Percentiles rank a stretch among this genome's conserved stretches.
Evolutionary conservation across 1,140 invertebrate genomes (phyloP).

Genomic region (Nephila pilipes): DNA sequence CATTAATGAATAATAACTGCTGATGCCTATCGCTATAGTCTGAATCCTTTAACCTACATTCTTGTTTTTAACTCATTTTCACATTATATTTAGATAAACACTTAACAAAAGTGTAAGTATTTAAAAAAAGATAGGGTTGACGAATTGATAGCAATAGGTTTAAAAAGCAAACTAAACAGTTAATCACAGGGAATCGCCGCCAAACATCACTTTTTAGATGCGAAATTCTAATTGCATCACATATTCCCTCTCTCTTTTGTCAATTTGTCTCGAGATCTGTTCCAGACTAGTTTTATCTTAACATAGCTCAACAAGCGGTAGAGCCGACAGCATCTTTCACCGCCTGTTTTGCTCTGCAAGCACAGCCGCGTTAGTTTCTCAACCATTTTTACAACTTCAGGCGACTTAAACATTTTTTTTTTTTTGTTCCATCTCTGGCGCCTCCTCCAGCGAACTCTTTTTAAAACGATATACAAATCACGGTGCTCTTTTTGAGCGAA

Average conservation of each 20-base stretch:
- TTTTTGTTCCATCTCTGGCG: background rate
- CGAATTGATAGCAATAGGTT: too few relatives aligned
- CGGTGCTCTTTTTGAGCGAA: background rate
- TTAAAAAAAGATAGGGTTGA: too few relatives aligned
- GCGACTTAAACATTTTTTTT: background rate
- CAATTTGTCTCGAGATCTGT: background rate
- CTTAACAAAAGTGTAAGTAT: too few relatives aligned
- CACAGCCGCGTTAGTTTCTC: background rate
- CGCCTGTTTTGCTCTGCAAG: background rate
- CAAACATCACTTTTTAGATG: too few relatives aligned
- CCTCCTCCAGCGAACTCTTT: background rate
- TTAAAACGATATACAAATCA: background rate
- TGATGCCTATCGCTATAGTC: too few relatives aligned
- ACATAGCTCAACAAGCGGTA: background rate
- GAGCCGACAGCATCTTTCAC: background rate
- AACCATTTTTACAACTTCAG: slow-evolving; percentile 18
- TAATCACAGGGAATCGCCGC: too few relatives aligned
- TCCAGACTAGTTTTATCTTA: background rate
- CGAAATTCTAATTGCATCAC: too few relatives aligned
- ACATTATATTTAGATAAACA: too few relatives aligned
- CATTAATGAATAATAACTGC: too few relatives aligned
- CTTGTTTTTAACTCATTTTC: too few relatives aligned
- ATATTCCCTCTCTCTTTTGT: background rate
- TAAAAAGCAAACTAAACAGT: too few relatives aligned
- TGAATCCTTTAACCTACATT: too few relatives aligned